Conservation (phyloP, 2,113 vertebrate genomes). For the Hyperopisus bebe region DNA sequence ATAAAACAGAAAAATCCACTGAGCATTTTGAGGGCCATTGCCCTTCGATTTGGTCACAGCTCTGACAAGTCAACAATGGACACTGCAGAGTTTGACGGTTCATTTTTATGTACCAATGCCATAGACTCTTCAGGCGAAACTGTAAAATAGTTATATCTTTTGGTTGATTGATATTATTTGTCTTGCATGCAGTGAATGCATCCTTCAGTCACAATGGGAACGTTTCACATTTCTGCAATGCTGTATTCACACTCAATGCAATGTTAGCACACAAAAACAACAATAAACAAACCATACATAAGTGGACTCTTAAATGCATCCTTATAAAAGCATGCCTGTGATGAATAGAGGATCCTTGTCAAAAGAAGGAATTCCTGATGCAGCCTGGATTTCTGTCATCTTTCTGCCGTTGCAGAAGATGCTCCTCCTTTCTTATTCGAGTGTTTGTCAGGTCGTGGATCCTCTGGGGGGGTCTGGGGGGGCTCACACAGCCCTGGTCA, state of each 20-base stretch:
- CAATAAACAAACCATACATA: neutral
- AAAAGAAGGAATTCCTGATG: slow-evolving; percentile 3
- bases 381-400: slow-evolving; percentile 19
- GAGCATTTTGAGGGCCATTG: neutral
- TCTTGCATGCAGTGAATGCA: slow-evolving; percentile 18
- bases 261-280: neutral
- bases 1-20: neutral
- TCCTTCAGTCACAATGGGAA: neutral
- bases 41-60: neutral
- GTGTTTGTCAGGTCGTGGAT: slow-evolving; percentile 52
- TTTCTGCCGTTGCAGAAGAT: slow-evolving; percentile 34
- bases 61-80: neutral
- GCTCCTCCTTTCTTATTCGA: slow-evolving; percentile 35
- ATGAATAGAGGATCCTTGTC: slow-evolving; percentile 21
- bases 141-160: neutral
- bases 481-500: slow-evolving; percentile 45
- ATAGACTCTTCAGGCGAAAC: neutral
- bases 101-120: neutral
- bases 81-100: neutral
- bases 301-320: neutral
- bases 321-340: slow-evolving; percentile 29
- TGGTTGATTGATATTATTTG: neutral
- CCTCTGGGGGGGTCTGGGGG: slow-evolving; percentile 34
- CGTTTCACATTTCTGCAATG: neutral
- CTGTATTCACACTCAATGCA: too few relatives aligned